Evolutionary conservation across 2,113 vertebrate species (phyloP).

Genomic region (Dipodomys merriami): DNA sequence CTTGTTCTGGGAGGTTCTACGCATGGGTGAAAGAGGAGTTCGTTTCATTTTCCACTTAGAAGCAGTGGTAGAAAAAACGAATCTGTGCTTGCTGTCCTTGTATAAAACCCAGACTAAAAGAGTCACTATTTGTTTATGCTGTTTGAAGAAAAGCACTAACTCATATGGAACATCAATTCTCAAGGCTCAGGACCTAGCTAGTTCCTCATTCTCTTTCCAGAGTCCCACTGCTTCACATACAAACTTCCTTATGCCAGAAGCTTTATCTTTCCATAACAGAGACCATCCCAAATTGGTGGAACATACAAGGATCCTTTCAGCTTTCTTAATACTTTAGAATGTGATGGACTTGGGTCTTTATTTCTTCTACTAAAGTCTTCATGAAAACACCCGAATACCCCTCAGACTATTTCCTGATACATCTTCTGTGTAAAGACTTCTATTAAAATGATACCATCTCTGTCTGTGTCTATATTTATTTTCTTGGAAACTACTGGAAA

Average conservation of each 20-base stretch:
- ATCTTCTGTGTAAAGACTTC: neutral
- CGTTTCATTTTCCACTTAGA: slow-evolving; percentile 59
- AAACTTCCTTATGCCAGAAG: neutral
- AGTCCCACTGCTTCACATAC: neutral
- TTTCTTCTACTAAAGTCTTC: neutral
- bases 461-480: neutral
- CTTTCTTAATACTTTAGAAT: neutral
- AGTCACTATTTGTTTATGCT: neutral
- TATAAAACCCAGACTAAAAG: neutral
- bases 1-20: neutral
- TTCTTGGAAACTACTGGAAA: neutral
- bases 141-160: neutral
- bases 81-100: neutral
- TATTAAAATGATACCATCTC: neutral
- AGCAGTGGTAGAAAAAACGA: slow-evolving; percentile 23
- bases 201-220: neutral
- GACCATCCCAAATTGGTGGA: neutral
- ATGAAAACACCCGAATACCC: neutral
- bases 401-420: neutral
- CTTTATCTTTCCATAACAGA: neutral
- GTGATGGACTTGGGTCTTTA: neutral
- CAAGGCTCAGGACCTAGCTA: neutral
- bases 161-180: rapidly evolving
- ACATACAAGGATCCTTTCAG: neutral
- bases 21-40: neutral